These are phyloP conservation scores for Sesamia inferens DNA, from an alignment of 2,888 invertebrate genomes.

Conservation along the genomic window DNA sequence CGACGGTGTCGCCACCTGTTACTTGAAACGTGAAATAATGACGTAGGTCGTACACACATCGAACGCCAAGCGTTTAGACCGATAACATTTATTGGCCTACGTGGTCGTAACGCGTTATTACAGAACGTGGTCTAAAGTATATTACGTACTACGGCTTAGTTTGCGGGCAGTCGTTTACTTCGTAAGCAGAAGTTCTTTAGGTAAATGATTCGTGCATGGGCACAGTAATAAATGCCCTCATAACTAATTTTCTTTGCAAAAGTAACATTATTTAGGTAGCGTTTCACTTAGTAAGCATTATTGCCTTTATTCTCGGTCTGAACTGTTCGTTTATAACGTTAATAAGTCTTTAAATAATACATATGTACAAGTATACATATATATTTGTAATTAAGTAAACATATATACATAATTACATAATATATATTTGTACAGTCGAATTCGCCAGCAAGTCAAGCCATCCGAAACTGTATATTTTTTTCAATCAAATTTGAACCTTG, in stretches of 20 bases:
- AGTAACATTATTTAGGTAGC: not conserved
- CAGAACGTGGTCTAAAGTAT: slow-evolving; percentile 25
- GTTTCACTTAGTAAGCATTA: too few species aligned
- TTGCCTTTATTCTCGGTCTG: not conserved
- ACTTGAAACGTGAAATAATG: slow-evolving; percentile 37
- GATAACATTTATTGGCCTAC: slow-evolving; percentile 45
- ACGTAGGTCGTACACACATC: slow-evolving; percentile 26
- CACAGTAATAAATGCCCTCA: slow-evolving; percentile 43
- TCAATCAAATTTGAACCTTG: too few species aligned
- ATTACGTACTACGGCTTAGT: slow-evolving; percentile 23
- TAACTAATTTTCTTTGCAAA: slow-evolving; percentile 32
- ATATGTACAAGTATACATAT: not conserved
- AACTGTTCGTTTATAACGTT: not conserved
- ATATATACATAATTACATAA: too few species aligned
- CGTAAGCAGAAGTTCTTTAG: slow-evolving; percentile 13
- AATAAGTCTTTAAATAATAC: not conserved
- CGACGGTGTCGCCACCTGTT: slow-evolving; percentile 58
- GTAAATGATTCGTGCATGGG: slow-evolving; percentile 41
- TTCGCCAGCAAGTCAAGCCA: too few species aligned
- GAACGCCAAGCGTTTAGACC: slow-evolving; percentile 30
- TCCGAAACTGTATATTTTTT: too few species aligned
- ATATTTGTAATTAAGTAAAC: too few species aligned
- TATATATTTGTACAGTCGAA: too few species aligned
- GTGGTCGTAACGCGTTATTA: slow-evolving; percentile 55
- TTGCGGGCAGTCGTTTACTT: slow-evolving; percentile 29